phyloP scores from a whole-genome alignment of 2,888 invertebrate genomes.

The Apoda limacodes region DNA sequence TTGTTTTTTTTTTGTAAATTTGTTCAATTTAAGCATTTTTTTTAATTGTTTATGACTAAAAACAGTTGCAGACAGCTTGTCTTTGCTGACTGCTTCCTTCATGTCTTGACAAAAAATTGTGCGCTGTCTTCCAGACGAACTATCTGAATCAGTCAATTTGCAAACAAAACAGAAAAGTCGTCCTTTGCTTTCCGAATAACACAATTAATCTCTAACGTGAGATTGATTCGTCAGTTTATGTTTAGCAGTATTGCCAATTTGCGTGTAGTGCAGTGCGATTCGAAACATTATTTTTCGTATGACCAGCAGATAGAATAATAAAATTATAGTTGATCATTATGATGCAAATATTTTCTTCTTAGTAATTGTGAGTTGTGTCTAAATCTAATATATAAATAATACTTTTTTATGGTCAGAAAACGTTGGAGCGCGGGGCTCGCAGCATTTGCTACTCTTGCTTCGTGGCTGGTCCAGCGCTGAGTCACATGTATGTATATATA shows the following conservation, averaged over 20 bases:
- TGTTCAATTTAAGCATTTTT: no score
- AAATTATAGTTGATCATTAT: no score
- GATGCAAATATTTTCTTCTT: constrained; percentile 1
- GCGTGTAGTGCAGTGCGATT: background rate
- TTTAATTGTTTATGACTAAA: no score
- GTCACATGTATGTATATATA: no score
- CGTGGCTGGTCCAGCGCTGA: no score
- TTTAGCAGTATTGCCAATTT: constrained; percentile 6
- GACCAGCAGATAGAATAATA: no score
- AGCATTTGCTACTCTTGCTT: no score
- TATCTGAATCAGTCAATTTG: constrained; percentile 3
- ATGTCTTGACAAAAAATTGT: constrained; percentile 5
- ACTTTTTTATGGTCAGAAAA: constrained; percentile 5
- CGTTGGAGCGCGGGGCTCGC: no score
- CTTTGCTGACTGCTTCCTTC: constrained; percentile 3
- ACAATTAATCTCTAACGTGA: constrained; percentile 2
- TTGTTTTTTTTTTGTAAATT: no score
- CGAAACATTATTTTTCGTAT: no score
- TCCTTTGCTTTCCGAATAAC: constrained; percentile 3
- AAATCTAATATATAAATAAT: constrained; percentile 3
- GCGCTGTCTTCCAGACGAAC: constrained; percentile 4
- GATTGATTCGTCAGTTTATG: constrained; percentile 2
- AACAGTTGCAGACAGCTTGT: no score
- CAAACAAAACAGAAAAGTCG: constrained; percentile 4
- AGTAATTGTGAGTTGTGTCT: no score